These are phyloP conservation scores for Alloplasta piceator DNA, from an alignment of 2,888 invertebrate species.

Conservation along the genomic window DNA sequence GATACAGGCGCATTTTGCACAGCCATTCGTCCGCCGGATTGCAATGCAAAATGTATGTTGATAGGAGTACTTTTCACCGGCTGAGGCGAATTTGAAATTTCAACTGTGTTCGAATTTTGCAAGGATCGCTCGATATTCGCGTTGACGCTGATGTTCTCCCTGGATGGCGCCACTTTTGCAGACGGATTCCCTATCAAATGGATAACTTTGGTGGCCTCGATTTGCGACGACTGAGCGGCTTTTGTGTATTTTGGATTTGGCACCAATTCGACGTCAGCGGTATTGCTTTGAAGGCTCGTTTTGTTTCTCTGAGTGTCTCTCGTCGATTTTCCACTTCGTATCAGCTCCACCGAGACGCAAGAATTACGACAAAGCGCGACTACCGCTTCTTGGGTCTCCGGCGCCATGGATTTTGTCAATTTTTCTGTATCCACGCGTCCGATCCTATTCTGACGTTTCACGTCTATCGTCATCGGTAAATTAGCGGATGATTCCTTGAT, in stretches of 20 bases:
- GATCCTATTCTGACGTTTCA: background rate
- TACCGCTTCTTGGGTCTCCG: conserved; percentile 7
- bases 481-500: too few relatives aligned
- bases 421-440: background rate
- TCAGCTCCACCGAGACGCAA: conserved; percentile 27
- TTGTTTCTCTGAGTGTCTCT: background rate
- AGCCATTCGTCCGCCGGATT: too few relatives aligned
- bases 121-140: too few relatives aligned
- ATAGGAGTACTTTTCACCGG: too few relatives aligned
- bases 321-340: background rate
- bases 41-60: too few relatives aligned
- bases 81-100: too few relatives aligned
- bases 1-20: too few relatives aligned
- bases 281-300: too few relatives aligned
- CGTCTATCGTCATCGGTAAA: conserved; percentile 5
- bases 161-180: too few relatives aligned
- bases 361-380: conserved; percentile 16
- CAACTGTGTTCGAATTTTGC: too few relatives aligned
- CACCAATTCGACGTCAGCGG: too few relatives aligned
- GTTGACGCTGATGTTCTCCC: too few relatives aligned
- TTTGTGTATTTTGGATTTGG: background rate
- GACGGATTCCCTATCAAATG: background rate
- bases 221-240: background rate
- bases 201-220: background rate
- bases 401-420: background rate